Conservation (phyloP, 2,113 vertebrate species). For the Dicrurus megarhynchus region DNA sequence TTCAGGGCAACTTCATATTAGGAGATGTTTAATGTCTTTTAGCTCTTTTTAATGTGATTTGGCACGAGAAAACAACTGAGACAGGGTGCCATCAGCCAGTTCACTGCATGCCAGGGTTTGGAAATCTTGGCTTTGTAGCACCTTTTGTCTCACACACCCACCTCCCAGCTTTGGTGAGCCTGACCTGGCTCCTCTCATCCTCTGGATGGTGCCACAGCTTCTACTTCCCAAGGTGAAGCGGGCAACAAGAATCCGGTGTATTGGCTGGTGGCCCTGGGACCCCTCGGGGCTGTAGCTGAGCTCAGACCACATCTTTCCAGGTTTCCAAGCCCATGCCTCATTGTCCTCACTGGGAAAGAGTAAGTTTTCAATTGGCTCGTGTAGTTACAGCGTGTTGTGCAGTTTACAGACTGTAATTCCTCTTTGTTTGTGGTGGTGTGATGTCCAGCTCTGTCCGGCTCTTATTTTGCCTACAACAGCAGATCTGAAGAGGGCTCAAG, state of each 20-base stretch:
- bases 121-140: neutral
- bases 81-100: neutral
- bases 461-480: neutral
- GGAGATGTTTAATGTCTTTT: neutral
- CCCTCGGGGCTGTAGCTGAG: neutral
- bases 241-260: accelerated
- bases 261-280: neutral
- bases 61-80: neutral
- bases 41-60: neutral
- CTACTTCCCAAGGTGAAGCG: neutral
- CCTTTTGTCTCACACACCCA: neutral
- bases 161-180: neutral
- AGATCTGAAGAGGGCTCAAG: neutral
- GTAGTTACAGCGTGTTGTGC: neutral
- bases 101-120: neutral
- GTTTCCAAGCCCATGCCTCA: neutral
- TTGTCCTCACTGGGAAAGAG: neutral
- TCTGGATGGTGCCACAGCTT: neutral
- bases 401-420: neutral
- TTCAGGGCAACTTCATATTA: slow-evolving; percentile 4
- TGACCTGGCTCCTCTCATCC: neutral
- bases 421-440: neutral
- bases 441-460: neutral
- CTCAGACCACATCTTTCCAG: accelerated
- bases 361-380: neutral